Percentiles rank a stretch among this genome's conserved stretches.
Conservation (phyloP, 2,113 vertebrate species). For the Meleagris gallopavo region DNA sequence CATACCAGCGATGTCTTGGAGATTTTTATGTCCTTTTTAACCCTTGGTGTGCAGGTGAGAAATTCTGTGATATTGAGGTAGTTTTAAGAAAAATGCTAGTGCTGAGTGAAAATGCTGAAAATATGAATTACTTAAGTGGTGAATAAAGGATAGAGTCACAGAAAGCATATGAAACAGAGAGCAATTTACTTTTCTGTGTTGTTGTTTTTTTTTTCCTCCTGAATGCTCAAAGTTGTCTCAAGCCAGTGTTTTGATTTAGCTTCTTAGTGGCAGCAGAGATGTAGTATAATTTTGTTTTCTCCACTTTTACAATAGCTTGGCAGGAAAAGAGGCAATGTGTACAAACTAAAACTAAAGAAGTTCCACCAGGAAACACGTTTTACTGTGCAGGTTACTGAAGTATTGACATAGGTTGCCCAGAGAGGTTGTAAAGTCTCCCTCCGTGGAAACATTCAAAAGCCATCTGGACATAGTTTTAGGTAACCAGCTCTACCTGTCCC, state of each 20-base stretch:
- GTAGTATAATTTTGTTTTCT: accelerated
- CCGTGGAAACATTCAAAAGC: not conserved
- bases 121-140: not conserved
- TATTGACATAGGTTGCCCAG: not conserved
- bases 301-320: not conserved
- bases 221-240: not conserved
- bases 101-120: not conserved
- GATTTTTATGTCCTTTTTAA: conserved; percentile 65
- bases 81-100: not conserved
- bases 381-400: not conserved
- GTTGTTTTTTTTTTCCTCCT: not conserved
- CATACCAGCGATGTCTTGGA: conserved; percentile 36
- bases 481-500: not conserved
- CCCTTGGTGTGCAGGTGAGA: conserved; percentile 64
- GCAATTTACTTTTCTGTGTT: not conserved
- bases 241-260: not conserved
- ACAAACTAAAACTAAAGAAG: not conserved
- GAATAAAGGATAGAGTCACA: not conserved
- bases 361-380: not conserved
- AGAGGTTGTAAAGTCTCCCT: not conserved
- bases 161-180: not conserved
- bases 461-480: accelerated
- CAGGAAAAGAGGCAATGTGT: not conserved
- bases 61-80: not conserved
- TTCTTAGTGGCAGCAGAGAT: not conserved